phyloP scores from a whole-genome alignment of 2,888 invertebrate genomes.

The Lasius fuliginosus region DNA sequence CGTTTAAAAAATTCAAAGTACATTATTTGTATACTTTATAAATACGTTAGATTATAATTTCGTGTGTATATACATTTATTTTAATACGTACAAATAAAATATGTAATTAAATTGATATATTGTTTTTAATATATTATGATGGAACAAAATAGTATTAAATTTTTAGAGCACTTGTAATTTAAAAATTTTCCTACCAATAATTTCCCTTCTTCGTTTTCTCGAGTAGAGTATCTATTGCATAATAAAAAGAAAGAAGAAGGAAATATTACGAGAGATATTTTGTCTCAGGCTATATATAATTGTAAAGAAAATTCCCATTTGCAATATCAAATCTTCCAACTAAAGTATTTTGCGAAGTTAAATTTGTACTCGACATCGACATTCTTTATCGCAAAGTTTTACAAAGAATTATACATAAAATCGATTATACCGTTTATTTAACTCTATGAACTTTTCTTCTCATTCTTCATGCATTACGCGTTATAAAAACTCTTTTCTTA shows the following conservation, averaged over 20 bases:
- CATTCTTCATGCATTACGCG: constrained; percentile 23
- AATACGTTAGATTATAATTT: not conserved
- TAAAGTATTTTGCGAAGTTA: constrained; percentile 29
- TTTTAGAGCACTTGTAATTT: constrained; percentile 9
- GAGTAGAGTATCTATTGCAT: constrained; percentile 22
- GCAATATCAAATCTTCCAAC: constrained; percentile 43
- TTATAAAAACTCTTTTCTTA: constrained; percentile 5
- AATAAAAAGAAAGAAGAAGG: constrained; percentile 24
- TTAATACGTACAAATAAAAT: not conserved
- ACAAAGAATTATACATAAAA: constrained; percentile 40
- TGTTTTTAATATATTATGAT: constrained; percentile 5
- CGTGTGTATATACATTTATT: not conserved
- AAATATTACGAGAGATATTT: constrained; percentile 32
- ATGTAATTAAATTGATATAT: not conserved
- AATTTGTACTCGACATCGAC: constrained; percentile 38
- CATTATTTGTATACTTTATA: not conserved
- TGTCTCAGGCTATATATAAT: constrained; percentile 18
- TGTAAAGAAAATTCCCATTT: constrained; percentile 18
- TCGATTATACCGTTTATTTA: constrained; percentile 31
- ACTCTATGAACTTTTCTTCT: constrained; percentile 10
- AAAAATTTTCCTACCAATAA: constrained; percentile 21
- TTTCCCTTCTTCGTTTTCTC: not conserved
- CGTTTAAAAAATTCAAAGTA: not conserved
- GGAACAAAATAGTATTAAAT: not conserved
- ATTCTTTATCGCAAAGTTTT: constrained; percentile 22